These are phyloP conservation scores for Formica selysi DNA, from an alignment of 1,140 invertebrate genomes.

Conservation along the genomic window DNA sequence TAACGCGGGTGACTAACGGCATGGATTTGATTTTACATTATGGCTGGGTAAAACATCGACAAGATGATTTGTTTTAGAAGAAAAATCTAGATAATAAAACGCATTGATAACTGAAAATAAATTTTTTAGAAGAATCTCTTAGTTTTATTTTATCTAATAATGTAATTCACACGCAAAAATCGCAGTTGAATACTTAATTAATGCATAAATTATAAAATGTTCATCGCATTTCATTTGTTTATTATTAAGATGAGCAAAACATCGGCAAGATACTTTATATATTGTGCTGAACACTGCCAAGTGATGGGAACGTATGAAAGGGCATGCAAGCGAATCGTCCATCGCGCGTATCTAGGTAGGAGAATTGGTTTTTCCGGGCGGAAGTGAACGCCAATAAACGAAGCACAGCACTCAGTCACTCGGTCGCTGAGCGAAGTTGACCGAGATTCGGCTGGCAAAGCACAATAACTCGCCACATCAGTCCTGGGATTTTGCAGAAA, in stretches of 20 bases:
- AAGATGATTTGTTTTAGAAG: neutral
- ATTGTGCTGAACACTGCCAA: neutral
- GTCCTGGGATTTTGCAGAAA: slow-evolving; percentile 66
- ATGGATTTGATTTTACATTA: neutral
- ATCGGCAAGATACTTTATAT: slow-evolving; percentile 17
- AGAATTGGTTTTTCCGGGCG: slow-evolving; percentile 70
- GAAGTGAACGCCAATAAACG: slow-evolving; percentile 73
- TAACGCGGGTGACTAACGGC: neutral
- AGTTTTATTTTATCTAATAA: neutral
- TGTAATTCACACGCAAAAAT: too few species aligned
- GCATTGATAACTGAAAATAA: neutral
- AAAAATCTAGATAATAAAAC: neutral
- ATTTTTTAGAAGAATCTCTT: neutral
- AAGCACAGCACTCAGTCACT: slow-evolving; percentile 70
- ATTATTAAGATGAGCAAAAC: neutral
- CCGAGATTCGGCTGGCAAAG: slow-evolving; percentile 72
- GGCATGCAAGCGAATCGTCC: slow-evolving; percentile 8
- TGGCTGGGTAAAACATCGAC: neutral
- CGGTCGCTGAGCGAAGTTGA: slow-evolving; percentile 70
- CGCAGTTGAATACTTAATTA: neutral
- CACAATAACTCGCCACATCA: slow-evolving; percentile 74
- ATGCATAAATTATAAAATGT: neutral
- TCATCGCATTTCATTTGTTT: slow-evolving; percentile 7
- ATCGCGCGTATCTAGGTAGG: slow-evolving; percentile 25
- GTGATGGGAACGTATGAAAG: slow-evolving; percentile 38